phyloP scores from a whole-genome alignment of 2,888 invertebrate species.

The Autographa gamma region DNA sequence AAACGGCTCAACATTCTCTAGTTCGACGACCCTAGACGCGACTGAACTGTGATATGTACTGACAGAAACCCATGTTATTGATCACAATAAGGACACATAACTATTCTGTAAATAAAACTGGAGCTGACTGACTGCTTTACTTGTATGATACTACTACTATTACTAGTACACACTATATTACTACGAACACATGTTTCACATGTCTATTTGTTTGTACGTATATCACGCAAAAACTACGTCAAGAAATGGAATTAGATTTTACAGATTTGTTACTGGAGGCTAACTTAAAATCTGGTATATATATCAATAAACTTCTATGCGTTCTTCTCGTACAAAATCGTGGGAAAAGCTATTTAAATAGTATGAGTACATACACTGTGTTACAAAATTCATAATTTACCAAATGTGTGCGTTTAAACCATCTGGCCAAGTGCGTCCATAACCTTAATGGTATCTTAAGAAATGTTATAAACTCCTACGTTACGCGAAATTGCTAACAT shows the following conservation, averaged over 20 bases:
- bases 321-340: no score
- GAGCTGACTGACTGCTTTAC: no score
- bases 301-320: no score
- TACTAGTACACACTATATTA: no score
- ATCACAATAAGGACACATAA: no score
- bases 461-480: conserved; percentile 6
- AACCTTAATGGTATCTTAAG: not conserved
- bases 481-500: conserved; percentile 10
- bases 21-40: not conserved
- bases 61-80: no score
- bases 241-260: not conserved
- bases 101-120: no score
- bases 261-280: not conserved
- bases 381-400: not conserved
- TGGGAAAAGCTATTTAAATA: no score
- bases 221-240: not conserved
- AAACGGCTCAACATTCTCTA: no score
- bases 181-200: no score
- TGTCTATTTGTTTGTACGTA: no score
- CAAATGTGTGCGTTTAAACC: not conserved
- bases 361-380: not conserved
- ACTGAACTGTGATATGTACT: not conserved
- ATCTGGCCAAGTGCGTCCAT: not conserved
- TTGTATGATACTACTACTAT: no score
- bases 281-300: not conserved